Evolutionary conservation across 1,140 invertebrate species (phyloP), one percentile per base, ranked within the genome.

Genomic region (Caenorhabditis tropicalis): DNA sequence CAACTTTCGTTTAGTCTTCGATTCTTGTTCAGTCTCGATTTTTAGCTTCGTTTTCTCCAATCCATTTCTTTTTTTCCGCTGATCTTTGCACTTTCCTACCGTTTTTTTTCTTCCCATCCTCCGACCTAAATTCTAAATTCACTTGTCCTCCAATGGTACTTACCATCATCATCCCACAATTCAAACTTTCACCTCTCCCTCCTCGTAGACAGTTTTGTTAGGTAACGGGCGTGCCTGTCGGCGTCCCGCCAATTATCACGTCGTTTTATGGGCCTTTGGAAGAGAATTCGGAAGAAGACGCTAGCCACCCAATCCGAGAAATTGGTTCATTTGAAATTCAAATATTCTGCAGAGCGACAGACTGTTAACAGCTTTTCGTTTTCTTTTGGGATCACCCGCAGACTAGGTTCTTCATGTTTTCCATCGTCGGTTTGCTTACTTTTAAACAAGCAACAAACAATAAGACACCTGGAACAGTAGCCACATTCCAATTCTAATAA

Each of bases 221-320:
- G 36, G 36, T 74, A 74, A 74, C 65, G 65, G 65, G 29, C 7
- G 65, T 46, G n/a, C 65, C 65, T 43, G 65, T 43, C 36, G 33
- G 27, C 65, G 36, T 74, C 65, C 43, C 65, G 65, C 65, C 65
- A 74, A 74, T 74, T 74, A 74, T 74, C 65, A 74, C 65, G 65
- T 74, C 65, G 65, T 74, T 74, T 74, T 74, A 74, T 29, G 65
- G 33, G 27, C 56, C 24, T 65, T 39, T 31, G 5, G 58, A 36
- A 65, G 4, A 21, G 10, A 16, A 36, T 7, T 1, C n/a, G 9
- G 36, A 10, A 21, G 65, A 43, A 74, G 19, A 39, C 21, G 33
- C n/a, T 51, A 21, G 49, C 49, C 49, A 51, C 29, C 53, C 53
- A 43, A 43, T 5, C 5, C 5, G 53, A 56, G 53, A 56, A 56